Base-by-base conservation (phyloP, 2,888 invertebrate species). In the Orthosia cruda region DNA sequence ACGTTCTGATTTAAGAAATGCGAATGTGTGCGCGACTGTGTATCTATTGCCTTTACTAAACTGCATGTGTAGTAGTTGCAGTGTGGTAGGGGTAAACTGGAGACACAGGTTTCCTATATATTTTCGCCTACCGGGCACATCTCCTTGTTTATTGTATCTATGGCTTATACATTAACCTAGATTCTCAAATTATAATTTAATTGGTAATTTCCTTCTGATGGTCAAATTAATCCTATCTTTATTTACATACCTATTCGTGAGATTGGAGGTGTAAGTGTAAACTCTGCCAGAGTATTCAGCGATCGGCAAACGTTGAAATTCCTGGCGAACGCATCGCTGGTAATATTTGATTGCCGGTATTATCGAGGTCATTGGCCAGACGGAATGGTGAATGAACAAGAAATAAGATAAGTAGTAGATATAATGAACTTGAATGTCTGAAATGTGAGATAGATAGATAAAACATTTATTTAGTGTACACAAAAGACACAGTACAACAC, bases 291-390 rank as follows among this genome's bases (percentile, higher is more conserved):
- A 74, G 57, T 74, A 70, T 80, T 69, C n/a, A 40, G 23, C 47
- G 20, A 61, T 77, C 26, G 45, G 20, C 12, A 66, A 66, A 71
- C 61, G 40, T 57, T 62, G 47, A 79, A 74, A 71, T 81, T 71
- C 62, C 32, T 54, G 2, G 23, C 45, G 16, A 61, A 57, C 23
- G 49, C 49, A 70, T 73, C n/a, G 20, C 40, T 55, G 40, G 4
- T 58, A 52, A 13, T 49, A 68, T 66, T 52, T 57, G 50, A 47
- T 58, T 58, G 12, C 66, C 26, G 20, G 13, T 40, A 32, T 71
- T 20, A 47, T 57, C 59, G 82, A 74, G 85, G 85, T 83, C 74
- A 68, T 59, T 77, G 63, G 26, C 84, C 72, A 74, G 84, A 74
- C 79, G 16, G 32, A 45, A 16, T 55, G 20, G 45, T 72, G 57